Conservation (phyloP, 1,140 invertebrate genomes). For the Argopecten irradians region DNA sequence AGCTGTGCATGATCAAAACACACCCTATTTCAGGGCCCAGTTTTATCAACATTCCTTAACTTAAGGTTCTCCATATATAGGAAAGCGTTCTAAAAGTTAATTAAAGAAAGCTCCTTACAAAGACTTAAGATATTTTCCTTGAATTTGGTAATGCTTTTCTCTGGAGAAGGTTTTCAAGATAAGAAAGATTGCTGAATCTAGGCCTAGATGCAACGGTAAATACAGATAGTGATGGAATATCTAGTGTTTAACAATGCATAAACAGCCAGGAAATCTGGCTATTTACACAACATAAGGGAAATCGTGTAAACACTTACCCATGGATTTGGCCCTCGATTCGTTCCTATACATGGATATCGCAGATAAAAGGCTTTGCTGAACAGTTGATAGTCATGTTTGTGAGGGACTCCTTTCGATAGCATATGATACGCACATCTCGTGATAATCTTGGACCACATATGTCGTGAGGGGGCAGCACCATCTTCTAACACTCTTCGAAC, state of each 20-base stretch:
- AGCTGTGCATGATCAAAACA: too few relatives aligned
- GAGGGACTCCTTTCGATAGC: slow-evolving; percentile 38
- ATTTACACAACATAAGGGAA: not conserved
- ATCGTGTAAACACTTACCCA: slow-evolving; percentile 27
- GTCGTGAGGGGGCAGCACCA: slow-evolving; percentile 33
- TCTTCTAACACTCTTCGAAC: slow-evolving; percentile 44
- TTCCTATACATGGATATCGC: slow-evolving; percentile 44
- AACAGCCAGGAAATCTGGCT: not conserved
- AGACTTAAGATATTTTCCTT: too few relatives aligned
- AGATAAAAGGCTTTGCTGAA: slow-evolving; percentile 38
- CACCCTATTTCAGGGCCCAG: too few relatives aligned
- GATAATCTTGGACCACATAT: slow-evolving; percentile 44
- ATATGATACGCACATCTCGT: slow-evolving; percentile 46
- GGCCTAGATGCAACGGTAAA: too few relatives aligned
- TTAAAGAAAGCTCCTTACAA: too few relatives aligned
- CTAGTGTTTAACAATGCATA: not conserved
- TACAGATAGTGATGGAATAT: not conserved
- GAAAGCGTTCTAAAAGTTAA: too few relatives aligned
- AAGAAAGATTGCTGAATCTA: too few relatives aligned
- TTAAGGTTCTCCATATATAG: too few relatives aligned
- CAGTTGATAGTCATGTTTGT: slow-evolving; percentile 42
- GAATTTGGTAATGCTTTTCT: too few relatives aligned
- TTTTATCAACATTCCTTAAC: too few relatives aligned
- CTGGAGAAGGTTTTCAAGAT: too few relatives aligned
- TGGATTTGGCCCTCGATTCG: slow-evolving; percentile 40